Evolutionary conservation across 2,888 invertebrate genomes (phyloP), one percentile per base, ranked within the genome.

Genomic region (Lysandra bellargus): DNA sequence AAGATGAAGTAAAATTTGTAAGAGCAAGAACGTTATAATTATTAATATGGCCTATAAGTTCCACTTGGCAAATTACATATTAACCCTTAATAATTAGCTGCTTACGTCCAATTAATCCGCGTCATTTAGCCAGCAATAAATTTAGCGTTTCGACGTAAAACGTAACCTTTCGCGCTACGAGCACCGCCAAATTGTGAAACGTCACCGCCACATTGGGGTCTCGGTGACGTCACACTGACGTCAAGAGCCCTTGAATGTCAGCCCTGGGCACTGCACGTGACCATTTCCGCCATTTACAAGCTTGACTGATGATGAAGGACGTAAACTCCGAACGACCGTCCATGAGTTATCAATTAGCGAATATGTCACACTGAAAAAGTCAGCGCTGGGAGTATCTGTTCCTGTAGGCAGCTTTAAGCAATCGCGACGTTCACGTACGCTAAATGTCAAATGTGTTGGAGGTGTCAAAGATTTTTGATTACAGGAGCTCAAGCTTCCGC

Each of bases 181-280:
- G 53, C 53, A 53, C 33, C 33, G 33, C 69, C 69, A 69, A 69
- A 69, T 69, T 33, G 69, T 69, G 33, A 33, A 33, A 33, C 69
- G 33, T 69, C 33, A 69, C 33, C 69, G 69, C 14, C 14, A 14
- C 12, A 69, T 69, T 33, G 14, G 69, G 69, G 69, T 69, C 4
- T 33, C 5, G 12, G 69, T 69, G 69, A 33, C 69, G 69, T 69
- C 69, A 69, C 30, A 33, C 37, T 69, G 69, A 69, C 69, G 69
- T 69, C 69, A 69, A 33, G 14, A 69, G 69, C 33, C 69, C 69
- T 69, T 33, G 69, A 69, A 69, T 33, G 69, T 69, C 69, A 69
- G 69, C 33, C 69, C 33, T 69, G 69, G 69, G 69, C 69, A 33
- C 69, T 33, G 69, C 33, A 33, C 33, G 69, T 33, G 69, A 69